Evolutionary conservation across 2,888 invertebrate species (phyloP).

Genomic region (Andrena bicolor): DNA sequence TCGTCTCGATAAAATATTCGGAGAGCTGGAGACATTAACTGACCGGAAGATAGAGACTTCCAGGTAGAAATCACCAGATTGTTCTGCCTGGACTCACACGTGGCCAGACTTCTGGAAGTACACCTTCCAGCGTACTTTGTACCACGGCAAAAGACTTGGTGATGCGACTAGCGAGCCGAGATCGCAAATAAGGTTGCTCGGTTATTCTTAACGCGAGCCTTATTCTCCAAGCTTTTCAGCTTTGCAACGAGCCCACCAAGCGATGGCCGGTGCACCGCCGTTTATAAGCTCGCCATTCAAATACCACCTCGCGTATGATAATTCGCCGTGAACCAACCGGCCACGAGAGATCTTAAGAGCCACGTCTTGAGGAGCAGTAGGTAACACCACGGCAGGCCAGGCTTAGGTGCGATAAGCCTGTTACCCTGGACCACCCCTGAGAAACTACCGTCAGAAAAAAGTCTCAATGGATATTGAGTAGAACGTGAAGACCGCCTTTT

Average conservation of each 20-base stretch:
- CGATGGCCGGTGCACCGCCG: constrained; percentile 60
- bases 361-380: constrained; percentile 55
- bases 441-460: constrained; percentile 38
- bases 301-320: constrained; percentile 69
- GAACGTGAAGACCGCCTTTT: constrained; percentile 3
- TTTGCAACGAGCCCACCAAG: constrained; percentile 23
- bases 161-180: constrained; percentile 32
- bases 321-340: constrained; percentile 68
- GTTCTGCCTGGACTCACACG: neutral
- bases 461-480: constrained; percentile 32
- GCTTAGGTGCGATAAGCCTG: constrained; percentile 70
- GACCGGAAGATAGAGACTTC: constrained; percentile 39
- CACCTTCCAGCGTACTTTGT: neutral
- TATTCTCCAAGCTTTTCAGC: constrained; percentile 45
- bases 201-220: constrained; percentile 30
- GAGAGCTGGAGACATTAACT: constrained; percentile 50
- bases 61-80: constrained; percentile 16
- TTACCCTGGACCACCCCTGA: constrained; percentile 68
- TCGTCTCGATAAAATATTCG: constrained; percentile 69
- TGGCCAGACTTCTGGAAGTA: constrained; percentile 9
- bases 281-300: constrained; percentile 74
- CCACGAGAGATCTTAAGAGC: constrained; percentile 62
- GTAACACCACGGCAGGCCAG: constrained; percentile 49
- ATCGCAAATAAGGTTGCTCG: constrained; percentile 41
- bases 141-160: neutral